A percentile compares a stretch with the other conserved stretches of the same genome.
These are phyloP conservation scores for Pseudocheirus occidentalis DNA, from an alignment of 2,797 vertebrate genomes.

Conservation along the genomic window DNA sequence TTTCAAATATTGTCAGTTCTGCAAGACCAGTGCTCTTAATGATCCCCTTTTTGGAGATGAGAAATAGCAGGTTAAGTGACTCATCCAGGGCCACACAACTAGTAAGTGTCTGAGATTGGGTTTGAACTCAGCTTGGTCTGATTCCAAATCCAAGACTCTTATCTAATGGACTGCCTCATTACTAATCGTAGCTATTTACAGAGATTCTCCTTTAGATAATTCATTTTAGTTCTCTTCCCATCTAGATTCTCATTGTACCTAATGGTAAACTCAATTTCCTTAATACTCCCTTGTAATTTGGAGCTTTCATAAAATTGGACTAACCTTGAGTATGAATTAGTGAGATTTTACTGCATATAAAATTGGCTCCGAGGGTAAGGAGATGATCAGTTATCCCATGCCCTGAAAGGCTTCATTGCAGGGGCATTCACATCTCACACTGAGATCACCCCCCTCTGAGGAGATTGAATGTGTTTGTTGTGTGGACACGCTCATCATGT, in stretches of 20 bases:
- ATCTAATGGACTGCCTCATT: background rate
- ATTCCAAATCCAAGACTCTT: background rate
- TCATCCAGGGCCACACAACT: background rate
- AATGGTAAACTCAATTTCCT: background rate
- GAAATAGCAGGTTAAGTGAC: background rate
- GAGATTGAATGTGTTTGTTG: background rate
- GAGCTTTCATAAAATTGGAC: background rate
- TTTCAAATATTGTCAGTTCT: background rate
- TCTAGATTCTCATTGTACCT: background rate
- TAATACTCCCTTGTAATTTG: background rate
- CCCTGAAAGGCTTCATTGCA: background rate
- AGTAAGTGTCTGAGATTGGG: background rate
- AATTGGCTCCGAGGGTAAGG: background rate
- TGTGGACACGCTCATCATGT: background rate
- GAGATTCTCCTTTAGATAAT: background rate
- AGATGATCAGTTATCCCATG: background rate
- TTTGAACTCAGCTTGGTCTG: background rate
- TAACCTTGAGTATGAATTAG: background rate
- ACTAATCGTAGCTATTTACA: background rate
- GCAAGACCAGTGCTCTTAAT: background rate
- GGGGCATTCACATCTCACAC: background rate
- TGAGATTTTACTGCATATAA: slow-evolving; percentile 34
- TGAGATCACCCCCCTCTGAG: background rate
- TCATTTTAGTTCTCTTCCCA: background rate
- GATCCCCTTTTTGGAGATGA: background rate